Base-by-base conservation (phyloP, 2,113 vertebrate genomes). In the Gnathonemus echidnorhynchus region DNA sequence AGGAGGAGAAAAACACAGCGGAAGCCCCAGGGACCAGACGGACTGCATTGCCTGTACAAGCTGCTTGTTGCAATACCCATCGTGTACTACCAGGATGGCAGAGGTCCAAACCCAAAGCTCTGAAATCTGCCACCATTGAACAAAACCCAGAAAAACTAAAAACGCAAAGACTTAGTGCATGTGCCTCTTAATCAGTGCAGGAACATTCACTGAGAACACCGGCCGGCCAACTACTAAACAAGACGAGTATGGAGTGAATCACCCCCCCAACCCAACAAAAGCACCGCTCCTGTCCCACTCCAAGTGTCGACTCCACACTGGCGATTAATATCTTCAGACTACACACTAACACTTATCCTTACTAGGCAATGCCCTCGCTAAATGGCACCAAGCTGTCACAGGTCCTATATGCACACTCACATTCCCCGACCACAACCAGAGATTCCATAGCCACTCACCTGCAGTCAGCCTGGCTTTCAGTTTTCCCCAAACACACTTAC, bases 151-250 rank as follows among this genome's bases (percentile, higher is more conserved):
- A 48, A 77, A 39, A 52, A 24, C 21, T 6, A 89, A 39, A 15
- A 39, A 1, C 42, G 5, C 77, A 46, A 45, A 85, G n/a, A 52
- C 83, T 66, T 48, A 86, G 90, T 91, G 89, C 87, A 84, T 49
- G 10, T 88, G 87, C 42, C 74, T 74, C 86, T 52, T 88, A 31
- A 90, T 86, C 89, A 91, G 91, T 89, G 89, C 91, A 27, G 89
- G 83, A 90, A 85, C 90, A 80, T 86, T 89, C 45, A 46, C 24
- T 56, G 53, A 89, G 52, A 85, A 83, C 70, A 83, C n/a, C 52
- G 17, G 89, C 39, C 17, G 24, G 42, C 27, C 83, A 45, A 86
- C 62, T 48, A 88, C n/a, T 35, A 39, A 89, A 49, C 70, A 56
- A 56, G 70, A 89, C 74, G 17, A 77, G 31, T 19, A 48, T 53